A percentile compares a stretch with the other conserved stretches of the same genome.
These are phyloP conservation scores for Phylloscopus whistleri DNA, from an alignment of 2,113 vertebrate genomes.

Conservation along the genomic window DNA sequence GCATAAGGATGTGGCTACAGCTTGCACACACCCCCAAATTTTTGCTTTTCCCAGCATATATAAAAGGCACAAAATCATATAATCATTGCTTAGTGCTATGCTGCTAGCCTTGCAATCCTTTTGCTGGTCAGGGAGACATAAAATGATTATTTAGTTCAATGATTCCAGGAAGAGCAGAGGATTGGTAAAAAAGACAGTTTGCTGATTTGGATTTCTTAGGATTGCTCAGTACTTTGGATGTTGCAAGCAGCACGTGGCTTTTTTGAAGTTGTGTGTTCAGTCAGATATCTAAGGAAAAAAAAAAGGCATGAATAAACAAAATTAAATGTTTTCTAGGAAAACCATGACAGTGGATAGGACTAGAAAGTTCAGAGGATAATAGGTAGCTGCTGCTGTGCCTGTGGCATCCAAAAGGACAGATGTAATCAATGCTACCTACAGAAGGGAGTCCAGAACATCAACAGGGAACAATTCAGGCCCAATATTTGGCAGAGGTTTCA, in stretches of 20 bases:
- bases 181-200: neutral
- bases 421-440: neutral
- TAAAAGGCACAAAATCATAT: neutral
- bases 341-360: no score
- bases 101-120: neutral
- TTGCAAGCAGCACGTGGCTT: neutral
- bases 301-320: neutral
- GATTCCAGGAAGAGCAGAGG: neutral
- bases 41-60: neutral
- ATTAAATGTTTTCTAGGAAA: neutral
- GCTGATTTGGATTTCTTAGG: neutral
- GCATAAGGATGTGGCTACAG: neutral
- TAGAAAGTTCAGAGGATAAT: neutral
- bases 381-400: neutral
- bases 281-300: neutral
- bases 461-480: rapidly evolving
- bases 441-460: neutral
- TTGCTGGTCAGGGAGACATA: neutral
- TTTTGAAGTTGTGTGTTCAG: neutral
- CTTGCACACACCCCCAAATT: neutral
- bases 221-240: neutral
- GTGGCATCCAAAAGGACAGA: neutral
- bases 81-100: neutral
- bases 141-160: neutral
- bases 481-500: neutral